A percentile compares a stretch with the other conserved stretches of the same genome.
Conservation (phyloP, 2,888 invertebrate genomes). For the Dysmachus trigonus region DNA sequence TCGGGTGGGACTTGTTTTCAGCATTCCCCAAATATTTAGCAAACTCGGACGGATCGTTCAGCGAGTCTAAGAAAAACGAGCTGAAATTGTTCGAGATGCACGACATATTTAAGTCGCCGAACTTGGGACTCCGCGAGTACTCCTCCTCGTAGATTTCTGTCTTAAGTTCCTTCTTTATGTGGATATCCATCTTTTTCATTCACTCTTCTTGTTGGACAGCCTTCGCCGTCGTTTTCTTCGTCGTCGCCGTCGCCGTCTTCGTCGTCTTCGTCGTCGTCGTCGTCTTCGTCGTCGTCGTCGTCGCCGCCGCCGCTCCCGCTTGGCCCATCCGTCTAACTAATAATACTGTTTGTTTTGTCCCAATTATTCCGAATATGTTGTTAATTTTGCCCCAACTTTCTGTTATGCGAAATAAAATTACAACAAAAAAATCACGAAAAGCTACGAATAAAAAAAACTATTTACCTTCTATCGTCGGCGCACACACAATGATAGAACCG, state of each 20-base stretch:
- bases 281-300: not conserved
- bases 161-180: constrained; percentile 46
- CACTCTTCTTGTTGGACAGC: constrained; percentile 26
- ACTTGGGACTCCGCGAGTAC: constrained; percentile 36
- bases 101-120: constrained; percentile 58
- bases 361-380: constrained; percentile 43
- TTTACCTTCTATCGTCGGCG: constrained; percentile 53
- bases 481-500: constrained; percentile 47
- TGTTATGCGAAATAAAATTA: constrained; percentile 44
- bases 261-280: not conserved
- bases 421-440: constrained; percentile 54
- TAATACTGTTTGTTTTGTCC: constrained; percentile 43
- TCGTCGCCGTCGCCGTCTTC: not conserved
- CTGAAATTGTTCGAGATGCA: constrained; percentile 65
- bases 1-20: constrained; percentile 61
- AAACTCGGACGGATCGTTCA: constrained; percentile 64
- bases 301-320: not conserved
- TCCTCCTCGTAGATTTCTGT: constrained; percentile 46
- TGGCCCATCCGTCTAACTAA: constrained; percentile 32
- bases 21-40: constrained; percentile 64
- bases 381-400: constrained; percentile 41
- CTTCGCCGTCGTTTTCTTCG: not conserved
- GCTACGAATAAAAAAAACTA: constrained; percentile 52
- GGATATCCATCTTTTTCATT: constrained; percentile 48
- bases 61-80: constrained; percentile 63